Evolutionary conservation across 2,888 invertebrate genomes (phyloP).

Genomic region (Habrosyne pyritoides): DNA sequence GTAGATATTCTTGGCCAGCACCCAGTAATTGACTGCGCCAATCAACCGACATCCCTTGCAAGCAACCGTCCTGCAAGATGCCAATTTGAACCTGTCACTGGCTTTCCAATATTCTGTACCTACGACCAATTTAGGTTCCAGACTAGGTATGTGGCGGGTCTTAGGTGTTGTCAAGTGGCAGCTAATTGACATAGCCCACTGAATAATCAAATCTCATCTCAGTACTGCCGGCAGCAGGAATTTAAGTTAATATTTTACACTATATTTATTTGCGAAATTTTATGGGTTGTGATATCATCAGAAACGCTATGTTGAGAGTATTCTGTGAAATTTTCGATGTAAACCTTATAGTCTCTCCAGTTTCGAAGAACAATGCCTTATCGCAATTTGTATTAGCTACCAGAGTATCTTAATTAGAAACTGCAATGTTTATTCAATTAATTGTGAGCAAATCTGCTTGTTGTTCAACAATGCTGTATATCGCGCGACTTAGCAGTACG

Average conservation of each 20-base stretch:
- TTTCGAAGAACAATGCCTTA: no score
- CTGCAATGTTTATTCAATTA: conserved; percentile 12
- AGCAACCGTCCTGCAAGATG: conserved; percentile 3
- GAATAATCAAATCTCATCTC: not conserved
- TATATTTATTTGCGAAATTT: no score
- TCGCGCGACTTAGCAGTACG: conserved; percentile 43
- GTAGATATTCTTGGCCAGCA: conserved; percentile 2
- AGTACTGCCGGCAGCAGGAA: no score
- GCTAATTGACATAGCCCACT: not conserved
- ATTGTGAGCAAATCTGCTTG: conserved; percentile 13
- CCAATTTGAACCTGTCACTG: conserved; percentile 4
- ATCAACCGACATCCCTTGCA: conserved; percentile 3
- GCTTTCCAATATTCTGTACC: not conserved
- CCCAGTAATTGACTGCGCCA: conserved; percentile 4
- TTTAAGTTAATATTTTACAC: no score
- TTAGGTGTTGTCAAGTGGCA: not conserved
- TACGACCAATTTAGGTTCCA: not conserved
- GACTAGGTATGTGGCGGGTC: not conserved
- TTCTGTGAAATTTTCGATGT: no score
- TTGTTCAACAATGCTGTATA: conserved; percentile 23
- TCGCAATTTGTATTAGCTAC: no score
- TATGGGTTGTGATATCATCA: no score
- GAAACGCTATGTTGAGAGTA: no score
- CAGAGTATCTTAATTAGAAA: not conserved
- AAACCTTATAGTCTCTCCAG: no score